Conservation (phyloP, 2,888 invertebrate genomes). For the Bunonema sp. region DNA sequence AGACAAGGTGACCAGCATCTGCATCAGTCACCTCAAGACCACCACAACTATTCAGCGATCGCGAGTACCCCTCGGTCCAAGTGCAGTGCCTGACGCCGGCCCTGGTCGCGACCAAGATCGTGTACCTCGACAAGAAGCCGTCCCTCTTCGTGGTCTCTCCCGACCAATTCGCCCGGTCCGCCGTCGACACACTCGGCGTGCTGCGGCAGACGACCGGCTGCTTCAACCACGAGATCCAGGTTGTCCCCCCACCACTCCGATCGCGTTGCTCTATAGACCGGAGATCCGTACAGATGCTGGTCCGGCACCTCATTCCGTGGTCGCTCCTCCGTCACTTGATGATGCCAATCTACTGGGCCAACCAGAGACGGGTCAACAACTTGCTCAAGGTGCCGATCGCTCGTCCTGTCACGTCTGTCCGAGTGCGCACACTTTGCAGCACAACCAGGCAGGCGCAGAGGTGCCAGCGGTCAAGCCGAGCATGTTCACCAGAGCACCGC, state of each 20-base stretch:
- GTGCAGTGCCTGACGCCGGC: constrained; percentile 40
- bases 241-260: not conserved
- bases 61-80: constrained; percentile 28
- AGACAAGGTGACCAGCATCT: constrained; percentile 24
- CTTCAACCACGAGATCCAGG: constrained; percentile 40
- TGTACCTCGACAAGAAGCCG: constrained; percentile 15
- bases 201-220: constrained; percentile 31
- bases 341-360: constrained; percentile 38
- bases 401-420: too few species aligned
- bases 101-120: constrained; percentile 36
- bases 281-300: constrained; percentile 25
- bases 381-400: constrained; percentile 80
- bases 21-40: not conserved
- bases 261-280: too few species aligned
- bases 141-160: constrained; percentile 35
- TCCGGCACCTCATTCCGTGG: constrained; percentile 38
- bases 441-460: too few species aligned
- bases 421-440: too few species aligned
- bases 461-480: too few species aligned
- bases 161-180: constrained; percentile 30
- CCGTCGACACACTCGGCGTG: constrained; percentile 30
- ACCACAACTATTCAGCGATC: not conserved
- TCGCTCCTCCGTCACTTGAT: constrained; percentile 32
- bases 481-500: too few species aligned
- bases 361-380: constrained; percentile 24